Evolutionary conservation across 2,888 invertebrate species (phyloP).

Genomic region (Bugulina stolonifera): DNA sequence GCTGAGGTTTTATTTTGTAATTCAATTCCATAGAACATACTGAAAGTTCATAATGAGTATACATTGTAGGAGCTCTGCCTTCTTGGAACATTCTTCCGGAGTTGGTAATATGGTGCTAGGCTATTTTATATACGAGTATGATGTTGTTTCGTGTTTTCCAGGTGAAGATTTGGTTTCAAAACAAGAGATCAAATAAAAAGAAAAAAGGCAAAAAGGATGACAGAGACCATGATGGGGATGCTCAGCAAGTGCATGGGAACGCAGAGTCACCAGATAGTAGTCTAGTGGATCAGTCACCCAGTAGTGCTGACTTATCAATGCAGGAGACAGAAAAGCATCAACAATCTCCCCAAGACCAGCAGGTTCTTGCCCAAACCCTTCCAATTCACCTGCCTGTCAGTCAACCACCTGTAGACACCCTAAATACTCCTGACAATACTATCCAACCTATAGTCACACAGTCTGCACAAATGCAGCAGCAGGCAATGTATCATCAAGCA

Average conservation of each 20-base stretch:
- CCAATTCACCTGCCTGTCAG: neutral
- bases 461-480: neutral
- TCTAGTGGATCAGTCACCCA: neutral
- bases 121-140: no score
- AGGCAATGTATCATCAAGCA: conserved; percentile 4
- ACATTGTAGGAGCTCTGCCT: no score
- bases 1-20: no score
- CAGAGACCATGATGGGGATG: neutral
- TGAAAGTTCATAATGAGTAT: no score
- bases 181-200: conserved; percentile 95
- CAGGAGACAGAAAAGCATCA: neutral
- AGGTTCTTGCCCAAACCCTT: neutral
- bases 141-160: conserved; percentile 56
- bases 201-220: conserved; percentile 80
- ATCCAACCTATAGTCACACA: neutral
- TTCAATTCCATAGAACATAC: no score
- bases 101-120: no score
- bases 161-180: conserved; percentile 99
- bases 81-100: neutral
- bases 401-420: neutral
- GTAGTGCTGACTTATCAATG: neutral
- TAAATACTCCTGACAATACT: neutral
- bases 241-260: neutral
- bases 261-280: neutral
- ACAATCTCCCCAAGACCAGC: neutral